phyloP scores from a whole-genome alignment of 2,888 invertebrate genomes.

The Caenorhabditis parvicauda region DNA sequence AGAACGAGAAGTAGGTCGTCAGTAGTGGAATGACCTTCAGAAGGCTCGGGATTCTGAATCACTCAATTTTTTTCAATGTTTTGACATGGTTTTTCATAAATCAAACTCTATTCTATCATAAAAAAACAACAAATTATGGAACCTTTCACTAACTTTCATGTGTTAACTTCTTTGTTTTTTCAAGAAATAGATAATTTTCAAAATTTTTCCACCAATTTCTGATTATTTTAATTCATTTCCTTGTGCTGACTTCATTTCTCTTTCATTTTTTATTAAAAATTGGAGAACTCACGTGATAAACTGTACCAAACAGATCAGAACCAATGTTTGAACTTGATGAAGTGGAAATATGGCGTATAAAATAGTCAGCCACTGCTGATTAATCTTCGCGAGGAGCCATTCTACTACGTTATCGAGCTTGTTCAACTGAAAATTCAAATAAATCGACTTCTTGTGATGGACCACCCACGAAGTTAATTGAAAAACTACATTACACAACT shows the following conservation, averaged over 20 bases:
- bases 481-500: too few species aligned
- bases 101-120: too few species aligned
- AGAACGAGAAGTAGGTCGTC: conserved; percentile 40
- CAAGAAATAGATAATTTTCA: too few species aligned
- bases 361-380: conserved; percentile 34
- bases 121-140: neutral
- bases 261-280: too few species aligned
- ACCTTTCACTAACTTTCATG: neutral
- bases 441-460: too few species aligned
- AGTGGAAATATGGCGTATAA: conserved; percentile 52
- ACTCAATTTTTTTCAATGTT: too few species aligned
- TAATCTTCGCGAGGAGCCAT: conserved; percentile 46
- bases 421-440: neutral
- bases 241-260: too few species aligned
- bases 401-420: conserved; percentile 42
- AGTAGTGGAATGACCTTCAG: conserved; percentile 42
- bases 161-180: too few species aligned
- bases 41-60: conserved; percentile 41
- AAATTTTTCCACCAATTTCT: too few species aligned
- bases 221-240: too few species aligned
- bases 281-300: conserved; percentile 49
- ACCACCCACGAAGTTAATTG: too few species aligned
- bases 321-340: conserved; percentile 53
- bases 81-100: too few species aligned
- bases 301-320: conserved; percentile 53